Evolutionary conservation across 2,113 vertebrate genomes (phyloP).

Genomic region (Channa maculata): DNA sequence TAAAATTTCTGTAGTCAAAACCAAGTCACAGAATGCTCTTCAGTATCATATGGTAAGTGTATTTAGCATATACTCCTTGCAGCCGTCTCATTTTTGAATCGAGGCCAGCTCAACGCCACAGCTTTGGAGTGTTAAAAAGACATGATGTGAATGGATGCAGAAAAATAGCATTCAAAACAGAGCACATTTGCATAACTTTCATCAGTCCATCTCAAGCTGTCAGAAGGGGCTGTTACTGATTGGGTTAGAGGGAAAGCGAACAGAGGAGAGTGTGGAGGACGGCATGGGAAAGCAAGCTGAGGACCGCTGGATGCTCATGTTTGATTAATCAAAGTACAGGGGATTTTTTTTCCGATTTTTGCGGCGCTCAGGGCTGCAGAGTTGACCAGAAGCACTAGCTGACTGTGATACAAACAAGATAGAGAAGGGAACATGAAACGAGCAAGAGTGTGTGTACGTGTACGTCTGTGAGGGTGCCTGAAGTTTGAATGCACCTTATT

Average conservation of each 20-base stretch:
- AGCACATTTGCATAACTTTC: constrained; percentile 83
- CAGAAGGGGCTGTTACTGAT: constrained; percentile 75
- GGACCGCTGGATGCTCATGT: constrained; percentile 83
- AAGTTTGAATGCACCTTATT: constrained; percentile 79
- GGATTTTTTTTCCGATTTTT: constrained; percentile 64
- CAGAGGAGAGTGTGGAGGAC: constrained; percentile 66
- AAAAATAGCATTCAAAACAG: constrained; percentile 81
- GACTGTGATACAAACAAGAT: constrained; percentile 78
- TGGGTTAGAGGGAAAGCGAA: constrained; percentile 73
- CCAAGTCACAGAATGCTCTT: constrained; percentile 29
- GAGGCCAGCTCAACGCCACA: constrained; percentile 32
- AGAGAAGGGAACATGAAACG: constrained; percentile 75
- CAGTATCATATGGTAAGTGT: constrained; percentile 10
- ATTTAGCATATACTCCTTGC: constrained; percentile 34
- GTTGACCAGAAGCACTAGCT: constrained; percentile 77
- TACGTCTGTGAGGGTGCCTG: constrained; percentile 50
- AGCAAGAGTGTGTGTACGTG: constrained; percentile 39
- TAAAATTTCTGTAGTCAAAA: constrained; percentile 14
- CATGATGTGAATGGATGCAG: constrained; percentile 71
- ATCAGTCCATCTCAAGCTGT: constrained; percentile 79
- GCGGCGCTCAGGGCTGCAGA: constrained; percentile 69
- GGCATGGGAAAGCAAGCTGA: constrained; percentile 62
- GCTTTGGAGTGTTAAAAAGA: constrained; percentile 73
- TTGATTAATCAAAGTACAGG: constrained; percentile 84
- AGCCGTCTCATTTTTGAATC: constrained; percentile 55